Evolutionary conservation across 2,113 vertebrate genomes (phyloP), one percentile per base, ranked within the genome.

Genomic region (Hassar affinis): DNA sequence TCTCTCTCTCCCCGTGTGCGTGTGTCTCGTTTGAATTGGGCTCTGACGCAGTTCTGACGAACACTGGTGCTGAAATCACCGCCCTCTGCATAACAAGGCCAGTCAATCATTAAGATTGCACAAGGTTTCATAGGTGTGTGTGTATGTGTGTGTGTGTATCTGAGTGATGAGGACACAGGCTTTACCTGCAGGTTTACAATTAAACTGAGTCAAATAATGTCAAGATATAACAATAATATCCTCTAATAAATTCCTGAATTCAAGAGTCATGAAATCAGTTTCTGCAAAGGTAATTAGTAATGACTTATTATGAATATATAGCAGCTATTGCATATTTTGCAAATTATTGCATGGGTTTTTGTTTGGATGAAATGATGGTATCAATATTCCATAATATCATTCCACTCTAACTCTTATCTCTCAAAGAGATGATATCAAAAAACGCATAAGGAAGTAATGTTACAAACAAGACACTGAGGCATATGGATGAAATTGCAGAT

Each of bases 31-130:
- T 85, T 91, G 91, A 92, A 89, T 88, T 92, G 90, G 62, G 61
- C 78, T 88, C 94, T 97, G 96, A 97, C 96, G 96, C 95, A 97
- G 94, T 95, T 90, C 93, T 98, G 97, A 98, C 96, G 97, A 92
- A 95, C 92, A 87, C 93, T 91, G 89, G 90, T 86, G 90, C 93
- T 95, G 94, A 95, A 94, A 96, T 94, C 93, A 94, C 94, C 92
- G 91, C 90, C 88, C 87, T 86, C 69, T 87, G 66, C 88, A 90
- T 90, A 89, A 91, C 1, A 68, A 85, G 86, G 86, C 92, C 92
- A 79, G 93, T 92, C 88, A 92, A 94, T 89, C 78, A 79, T 79
- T 30, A 79, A 62, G 78, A 79, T 20, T 62, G 38, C 25, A 11
- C 14, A 62, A 79, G 78, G 42, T 30, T 64, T 77, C 5, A 38